Conservation (phyloP, 2,797 vertebrate species). For the Lagorchestes hirsutus region DNA sequence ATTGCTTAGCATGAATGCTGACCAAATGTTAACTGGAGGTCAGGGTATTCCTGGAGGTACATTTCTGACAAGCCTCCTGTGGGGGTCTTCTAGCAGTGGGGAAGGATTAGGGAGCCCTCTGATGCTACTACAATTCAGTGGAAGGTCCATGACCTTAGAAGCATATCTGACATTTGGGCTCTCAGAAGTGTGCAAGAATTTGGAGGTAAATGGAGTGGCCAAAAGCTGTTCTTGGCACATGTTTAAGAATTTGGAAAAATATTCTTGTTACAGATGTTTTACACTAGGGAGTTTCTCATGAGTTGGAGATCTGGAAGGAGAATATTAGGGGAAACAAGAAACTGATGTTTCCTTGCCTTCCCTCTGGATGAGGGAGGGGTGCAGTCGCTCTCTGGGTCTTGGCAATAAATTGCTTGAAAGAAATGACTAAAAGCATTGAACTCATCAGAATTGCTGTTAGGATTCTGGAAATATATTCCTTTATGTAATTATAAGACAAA, state of each 20-base stretch:
- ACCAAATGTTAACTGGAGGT: conserved; percentile 60
- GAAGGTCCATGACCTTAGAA: conserved; percentile 48
- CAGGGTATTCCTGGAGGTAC: conserved; percentile 42
- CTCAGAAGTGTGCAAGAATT: conserved; percentile 44
- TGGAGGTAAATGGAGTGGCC: conserved; percentile 58
- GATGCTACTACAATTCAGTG: conserved; percentile 26
- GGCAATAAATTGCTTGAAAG: conserved; percentile 20
- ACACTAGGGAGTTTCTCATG: conserved; percentile 50
- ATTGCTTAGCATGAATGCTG: conserved; percentile 60
- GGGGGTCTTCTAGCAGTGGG: conserved; percentile 14
- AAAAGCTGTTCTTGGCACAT: conserved; percentile 49
- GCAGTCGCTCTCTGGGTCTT: not conserved
- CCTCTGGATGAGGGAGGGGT: not conserved
- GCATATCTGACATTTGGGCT: conserved; percentile 63
- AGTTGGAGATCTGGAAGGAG: conserved; percentile 13
- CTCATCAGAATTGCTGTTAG: not conserved
- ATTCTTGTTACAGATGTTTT: conserved; percentile 72
- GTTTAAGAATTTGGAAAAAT: conserved; percentile 44
- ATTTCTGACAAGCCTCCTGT: not conserved
- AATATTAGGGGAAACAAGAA: conserved; percentile 56
- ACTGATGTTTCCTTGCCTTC: conserved; percentile 49
- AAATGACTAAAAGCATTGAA: conserved; percentile 35
- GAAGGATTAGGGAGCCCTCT: conserved; percentile 3
- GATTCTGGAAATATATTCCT: conserved; percentile 48
- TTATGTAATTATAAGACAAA: conserved; percentile 34